Conservation (phyloP, 2,888 invertebrate genomes). For the Conchocele bisecta region DNA sequence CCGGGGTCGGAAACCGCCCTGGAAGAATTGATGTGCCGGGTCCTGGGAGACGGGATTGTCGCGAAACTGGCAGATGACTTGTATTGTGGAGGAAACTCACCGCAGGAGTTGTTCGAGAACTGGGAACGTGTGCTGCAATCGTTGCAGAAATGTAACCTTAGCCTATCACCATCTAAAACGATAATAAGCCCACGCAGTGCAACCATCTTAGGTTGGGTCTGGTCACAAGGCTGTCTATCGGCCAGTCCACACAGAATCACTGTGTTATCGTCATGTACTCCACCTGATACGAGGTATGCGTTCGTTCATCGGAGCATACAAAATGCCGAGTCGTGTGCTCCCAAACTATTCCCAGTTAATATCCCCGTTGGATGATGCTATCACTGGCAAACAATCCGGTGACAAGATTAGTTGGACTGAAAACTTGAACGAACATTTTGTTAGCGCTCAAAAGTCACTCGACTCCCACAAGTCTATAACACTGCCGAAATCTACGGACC, state of each 20-base stretch:
- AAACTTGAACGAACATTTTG: constrained; percentile 21
- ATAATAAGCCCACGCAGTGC: constrained; percentile 41
- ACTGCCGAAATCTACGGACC: constrained; percentile 27
- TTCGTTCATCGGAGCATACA: constrained; percentile 56
- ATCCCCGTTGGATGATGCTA: constrained; percentile 37
- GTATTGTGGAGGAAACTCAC: constrained; percentile 54
- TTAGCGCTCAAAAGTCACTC: constrained; percentile 22
- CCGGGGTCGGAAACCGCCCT: constrained; percentile 57
- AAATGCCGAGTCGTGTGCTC: constrained; percentile 43
- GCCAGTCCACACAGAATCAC: constrained; percentile 42
- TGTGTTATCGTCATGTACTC: neutral
- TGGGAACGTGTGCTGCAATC: constrained; percentile 27
- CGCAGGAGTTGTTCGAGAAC: too few relatives aligned
- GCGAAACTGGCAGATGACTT: constrained; percentile 60
- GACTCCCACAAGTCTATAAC: constrained; percentile 24
- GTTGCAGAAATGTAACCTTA: constrained; percentile 12
- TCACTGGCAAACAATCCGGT: constrained; percentile 33
- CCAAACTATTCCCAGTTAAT: constrained; percentile 25
- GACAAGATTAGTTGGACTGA: constrained; percentile 52
- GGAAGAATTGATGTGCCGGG: constrained; percentile 59
- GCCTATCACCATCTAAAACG: constrained; percentile 53
- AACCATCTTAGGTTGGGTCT: constrained; percentile 49
- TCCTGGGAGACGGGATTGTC: constrained; percentile 56
- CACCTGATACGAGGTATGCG: constrained; percentile 32
- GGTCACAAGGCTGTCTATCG: constrained; percentile 34